Base-by-base conservation (phyloP, 2,797 vertebrate genomes). In the Oryzias dopingdopingensis region DNA sequence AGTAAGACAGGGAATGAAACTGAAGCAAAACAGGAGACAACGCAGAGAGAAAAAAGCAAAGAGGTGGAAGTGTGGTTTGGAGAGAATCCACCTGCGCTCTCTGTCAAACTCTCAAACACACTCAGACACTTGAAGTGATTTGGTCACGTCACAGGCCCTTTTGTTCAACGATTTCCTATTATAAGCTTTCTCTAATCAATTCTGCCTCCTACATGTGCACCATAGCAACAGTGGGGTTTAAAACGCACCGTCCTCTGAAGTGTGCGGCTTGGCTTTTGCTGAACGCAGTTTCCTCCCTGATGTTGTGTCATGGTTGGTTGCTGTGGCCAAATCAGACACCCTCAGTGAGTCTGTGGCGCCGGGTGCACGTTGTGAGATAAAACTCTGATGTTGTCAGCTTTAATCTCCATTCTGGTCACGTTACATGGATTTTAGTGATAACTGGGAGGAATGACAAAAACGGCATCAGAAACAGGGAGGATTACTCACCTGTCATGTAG, bases 131-230 rank as follows among this genome's bases (percentile, higher is more conserved):
- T 13, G 16, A 24, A 71, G 67, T 42, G 2, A 61, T 63, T 47
- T 42, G 23, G 16, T 40, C 52, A 32, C 4, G 20, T 52, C 88
- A 91, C 22, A 89, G 62, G 65, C 92, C 37, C 74, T 89, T 42
- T 86, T 90, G 73, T 70, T 82, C 51, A 89, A 90, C 40, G 69
- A 91, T 90, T 86, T 91, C 42, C 92, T 23, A 3, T 86, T 93
- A 74, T 90, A 26, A 90, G 86, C 91, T 61, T 89, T 92, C 0
- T 88, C 83, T 0, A 79, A 91, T 87, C 91, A 81, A 88, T 88
- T 64, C 84, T 2, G 14, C 44, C 65, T 61, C 57, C 45, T 41
- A 64, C 64, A 62, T 67, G 57, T 61, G 54, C 46, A 65, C 69
- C 44, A 46, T 69, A 65, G 58, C 68, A 79, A 70, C 79, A 66